These are phyloP conservation scores for Pseudachorutes palmiensis DNA, from an alignment of 1,140 invertebrate genomes.

Conservation along the genomic window DNA sequence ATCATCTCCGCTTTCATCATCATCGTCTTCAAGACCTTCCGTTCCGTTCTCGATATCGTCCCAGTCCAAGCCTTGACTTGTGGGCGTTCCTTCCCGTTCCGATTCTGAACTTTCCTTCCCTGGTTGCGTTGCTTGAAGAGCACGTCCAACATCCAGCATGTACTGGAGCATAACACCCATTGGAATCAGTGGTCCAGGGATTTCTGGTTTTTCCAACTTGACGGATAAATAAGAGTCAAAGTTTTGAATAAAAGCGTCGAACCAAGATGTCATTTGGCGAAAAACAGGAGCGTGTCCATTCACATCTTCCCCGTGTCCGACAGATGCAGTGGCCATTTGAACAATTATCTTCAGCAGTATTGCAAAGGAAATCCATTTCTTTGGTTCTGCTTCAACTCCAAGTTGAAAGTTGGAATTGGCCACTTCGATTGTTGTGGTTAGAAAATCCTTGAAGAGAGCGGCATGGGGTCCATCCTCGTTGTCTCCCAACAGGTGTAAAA, in stretches of 20 bases:
- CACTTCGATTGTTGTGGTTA: slow-evolving; percentile 14
- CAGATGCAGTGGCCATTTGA: slow-evolving; percentile 23
- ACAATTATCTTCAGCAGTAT: slow-evolving; percentile 28
- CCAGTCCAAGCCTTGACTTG: slow-evolving; percentile 38
- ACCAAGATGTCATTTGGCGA: slow-evolving; percentile 35
- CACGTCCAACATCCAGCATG: slow-evolving; percentile 30
- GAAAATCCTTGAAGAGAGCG: not conserved
- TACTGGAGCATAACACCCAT: slow-evolving; percentile 29
- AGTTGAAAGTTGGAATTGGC: slow-evolving; percentile 16
- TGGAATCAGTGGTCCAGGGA: not conserved
- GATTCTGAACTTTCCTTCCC: slow-evolving; percentile 44
- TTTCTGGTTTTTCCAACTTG: not conserved
- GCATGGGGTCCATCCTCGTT: not conserved
- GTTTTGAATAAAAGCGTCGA: slow-evolving; percentile 19
- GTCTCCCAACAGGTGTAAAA: slow-evolving; percentile 16
- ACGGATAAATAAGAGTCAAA: slow-evolving; percentile 1
- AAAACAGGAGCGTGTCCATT: slow-evolving; percentile 31
- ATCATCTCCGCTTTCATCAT: slow-evolving; percentile 86
- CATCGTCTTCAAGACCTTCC: slow-evolving; percentile 65
- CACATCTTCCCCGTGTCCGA: slow-evolving; percentile 15
- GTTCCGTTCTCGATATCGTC: slow-evolving; percentile 57
- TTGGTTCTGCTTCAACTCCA: slow-evolving; percentile 3
- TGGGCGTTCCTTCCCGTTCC: slow-evolving; percentile 47
- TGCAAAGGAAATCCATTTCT: slow-evolving; percentile 16
- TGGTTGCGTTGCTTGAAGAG: slow-evolving; percentile 24